Evolutionary conservation across 2,797 vertebrate genomes (phyloP).

Genomic region (Clarias platycephalus): DNA sequence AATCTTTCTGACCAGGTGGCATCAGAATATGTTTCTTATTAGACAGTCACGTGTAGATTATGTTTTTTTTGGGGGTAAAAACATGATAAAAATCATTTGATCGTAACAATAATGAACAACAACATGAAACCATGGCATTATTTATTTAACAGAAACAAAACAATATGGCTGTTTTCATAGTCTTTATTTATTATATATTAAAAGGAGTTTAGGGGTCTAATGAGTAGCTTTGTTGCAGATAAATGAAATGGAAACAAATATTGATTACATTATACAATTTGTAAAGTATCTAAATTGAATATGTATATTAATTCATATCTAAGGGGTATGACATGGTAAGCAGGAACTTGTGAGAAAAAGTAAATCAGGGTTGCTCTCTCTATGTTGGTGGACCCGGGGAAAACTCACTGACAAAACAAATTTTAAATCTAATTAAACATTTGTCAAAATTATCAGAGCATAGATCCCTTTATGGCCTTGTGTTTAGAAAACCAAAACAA

Average conservation of each 20-base stretch:
- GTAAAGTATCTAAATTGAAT: background rate
- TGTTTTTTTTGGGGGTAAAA: no score
- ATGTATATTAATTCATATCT: background rate
- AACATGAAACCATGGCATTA: no score
- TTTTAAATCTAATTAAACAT: conserved; percentile 68
- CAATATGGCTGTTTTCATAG: background rate
- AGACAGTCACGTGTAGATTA: no score
- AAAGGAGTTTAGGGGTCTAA: background rate
- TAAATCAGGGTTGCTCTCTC: conserved; percentile 35
- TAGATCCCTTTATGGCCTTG: conserved; percentile 60
- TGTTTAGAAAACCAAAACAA: conserved; percentile 58
- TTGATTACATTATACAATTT: background rate
- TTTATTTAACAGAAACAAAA: background rate
- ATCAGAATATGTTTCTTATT: no score
- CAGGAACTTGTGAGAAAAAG: background rate
- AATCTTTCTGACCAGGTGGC: background rate
- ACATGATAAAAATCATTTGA: no score
- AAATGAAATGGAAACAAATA: background rate
- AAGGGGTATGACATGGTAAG: conserved; percentile 3
- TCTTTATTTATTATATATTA: no score
- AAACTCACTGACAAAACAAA: conserved; percentile 53
- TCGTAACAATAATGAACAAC: no score
- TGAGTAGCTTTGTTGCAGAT: no score
- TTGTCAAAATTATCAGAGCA: conserved; percentile 72
- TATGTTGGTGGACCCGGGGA: conserved; percentile 29